phyloP scores from a whole-genome alignment of 2,113 vertebrate species.

The Neoarius graeffei region DNA sequence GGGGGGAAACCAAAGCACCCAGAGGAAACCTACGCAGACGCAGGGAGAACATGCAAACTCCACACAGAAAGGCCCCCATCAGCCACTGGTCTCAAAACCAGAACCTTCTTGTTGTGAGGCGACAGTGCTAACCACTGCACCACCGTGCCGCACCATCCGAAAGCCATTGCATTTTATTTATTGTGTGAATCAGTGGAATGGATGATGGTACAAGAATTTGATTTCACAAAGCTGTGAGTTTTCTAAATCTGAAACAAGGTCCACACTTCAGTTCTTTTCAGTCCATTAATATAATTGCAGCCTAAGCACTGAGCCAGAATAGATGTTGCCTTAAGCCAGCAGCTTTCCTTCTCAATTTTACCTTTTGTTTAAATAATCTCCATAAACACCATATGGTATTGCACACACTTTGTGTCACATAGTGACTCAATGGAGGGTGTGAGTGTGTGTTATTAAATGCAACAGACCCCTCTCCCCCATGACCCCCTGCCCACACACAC shows the following conservation, averaged over 20 bases:
- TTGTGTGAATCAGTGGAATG: background rate
- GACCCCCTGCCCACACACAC: background rate
- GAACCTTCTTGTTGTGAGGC: too few relatives aligned
- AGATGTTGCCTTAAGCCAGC: constrained; percentile 8
- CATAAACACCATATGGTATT: constrained; percentile 11
- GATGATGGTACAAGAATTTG: background rate
- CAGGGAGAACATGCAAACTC: too few relatives aligned
- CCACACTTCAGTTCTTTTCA: background rate
- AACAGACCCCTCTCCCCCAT: background rate
- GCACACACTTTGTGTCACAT: background rate
- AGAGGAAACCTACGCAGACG: too few relatives aligned
- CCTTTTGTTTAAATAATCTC: constrained; percentile 18
- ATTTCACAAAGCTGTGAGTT: background rate
- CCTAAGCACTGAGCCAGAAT: constrained; percentile 16
- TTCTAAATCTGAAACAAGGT: background rate
- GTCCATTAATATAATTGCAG: constrained; percentile 2
- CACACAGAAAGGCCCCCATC: too few relatives aligned
- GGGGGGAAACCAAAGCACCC: too few relatives aligned
- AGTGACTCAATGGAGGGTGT: background rate
- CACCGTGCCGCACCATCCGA: too few relatives aligned
- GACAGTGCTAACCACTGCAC: too few relatives aligned
- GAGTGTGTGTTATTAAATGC: background rate
- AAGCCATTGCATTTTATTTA: background rate
- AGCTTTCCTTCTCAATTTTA: background rate
- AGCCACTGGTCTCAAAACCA: too few relatives aligned